Percentiles rank a stretch among this genome's conserved stretches.
Conservation (phyloP, 2,888 invertebrate genomes). For the Campoletis raptor region DNA sequence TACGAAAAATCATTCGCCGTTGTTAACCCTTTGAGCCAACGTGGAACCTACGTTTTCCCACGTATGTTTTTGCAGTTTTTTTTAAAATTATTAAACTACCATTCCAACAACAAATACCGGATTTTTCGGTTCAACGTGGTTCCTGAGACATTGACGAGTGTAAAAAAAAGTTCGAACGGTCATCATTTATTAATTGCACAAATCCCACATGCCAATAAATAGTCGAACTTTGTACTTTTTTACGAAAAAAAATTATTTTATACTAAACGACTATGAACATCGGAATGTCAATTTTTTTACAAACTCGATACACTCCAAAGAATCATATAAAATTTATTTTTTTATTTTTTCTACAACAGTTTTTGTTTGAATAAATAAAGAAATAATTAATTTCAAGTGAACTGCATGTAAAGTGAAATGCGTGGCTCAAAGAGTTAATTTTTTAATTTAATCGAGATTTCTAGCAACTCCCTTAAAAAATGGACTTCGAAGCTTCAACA, state of each 20-base stretch:
- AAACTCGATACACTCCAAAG: too few relatives aligned
- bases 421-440: not conserved
- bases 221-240: too few relatives aligned
- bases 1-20: not conserved
- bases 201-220: too few relatives aligned
- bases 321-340: too few relatives aligned
- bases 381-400: not conserved
- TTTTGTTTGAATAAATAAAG: too few relatives aligned
- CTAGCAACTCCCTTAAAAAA: conserved; percentile 6
- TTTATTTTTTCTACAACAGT: too few relatives aligned
- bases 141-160: not conserved
- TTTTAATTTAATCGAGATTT: not conserved
- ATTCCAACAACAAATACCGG: not conserved
- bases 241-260: too few relatives aligned
- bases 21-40: not conserved
- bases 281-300: too few relatives aligned
- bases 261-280: too few relatives aligned
- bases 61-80: too few relatives aligned
- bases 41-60: not conserved
- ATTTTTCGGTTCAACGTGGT: not conserved
- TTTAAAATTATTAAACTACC: not conserved
- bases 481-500: not conserved
- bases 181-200: too few relatives aligned
- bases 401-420: not conserved
- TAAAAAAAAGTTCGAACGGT: too few relatives aligned